A percentile compares a stretch with the other conserved stretches of the same genome.
phyloP scores from a whole-genome alignment of 2,797 vertebrate genomes.

The Channallabes apus region DNA sequence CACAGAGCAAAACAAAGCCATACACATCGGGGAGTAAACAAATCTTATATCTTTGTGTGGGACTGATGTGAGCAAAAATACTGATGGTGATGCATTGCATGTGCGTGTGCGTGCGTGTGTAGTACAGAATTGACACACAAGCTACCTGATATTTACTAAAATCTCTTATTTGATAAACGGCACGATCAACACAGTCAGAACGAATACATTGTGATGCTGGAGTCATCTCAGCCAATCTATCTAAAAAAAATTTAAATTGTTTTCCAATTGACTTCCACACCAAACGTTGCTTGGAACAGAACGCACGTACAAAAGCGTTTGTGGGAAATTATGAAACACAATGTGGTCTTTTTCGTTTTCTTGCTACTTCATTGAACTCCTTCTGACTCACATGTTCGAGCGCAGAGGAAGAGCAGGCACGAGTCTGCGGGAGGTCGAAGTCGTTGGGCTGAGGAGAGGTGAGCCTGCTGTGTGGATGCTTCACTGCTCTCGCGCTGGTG shows the following conservation, averaged over 20 bases:
- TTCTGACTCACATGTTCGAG: neutral
- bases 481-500: neutral
- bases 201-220: neutral
- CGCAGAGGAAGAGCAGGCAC: neutral
- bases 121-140: neutral
- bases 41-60: constrained; percentile 1
- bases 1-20: neutral
- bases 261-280: neutral
- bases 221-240: neutral
- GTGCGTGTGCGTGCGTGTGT: neutral
- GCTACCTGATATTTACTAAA: neutral
- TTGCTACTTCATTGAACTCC: constrained; percentile 2
- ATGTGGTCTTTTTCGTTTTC: neutral
- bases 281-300: neutral
- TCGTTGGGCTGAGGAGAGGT: neutral
- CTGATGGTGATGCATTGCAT: neutral
- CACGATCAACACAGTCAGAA: constrained; percentile 1
- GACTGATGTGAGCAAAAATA: neutral
- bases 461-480: constrained; percentile 20
- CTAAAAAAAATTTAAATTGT: neutral
- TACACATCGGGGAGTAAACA: neutral
- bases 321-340: neutral
- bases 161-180: constrained; percentile 1
- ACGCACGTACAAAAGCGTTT: neutral
- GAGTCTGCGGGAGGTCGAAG: constrained; percentile 17